These are phyloP conservation scores for Diorhabda sublineata DNA, from an alignment of 1,140 invertebrate genomes.

Conservation along the genomic window DNA sequence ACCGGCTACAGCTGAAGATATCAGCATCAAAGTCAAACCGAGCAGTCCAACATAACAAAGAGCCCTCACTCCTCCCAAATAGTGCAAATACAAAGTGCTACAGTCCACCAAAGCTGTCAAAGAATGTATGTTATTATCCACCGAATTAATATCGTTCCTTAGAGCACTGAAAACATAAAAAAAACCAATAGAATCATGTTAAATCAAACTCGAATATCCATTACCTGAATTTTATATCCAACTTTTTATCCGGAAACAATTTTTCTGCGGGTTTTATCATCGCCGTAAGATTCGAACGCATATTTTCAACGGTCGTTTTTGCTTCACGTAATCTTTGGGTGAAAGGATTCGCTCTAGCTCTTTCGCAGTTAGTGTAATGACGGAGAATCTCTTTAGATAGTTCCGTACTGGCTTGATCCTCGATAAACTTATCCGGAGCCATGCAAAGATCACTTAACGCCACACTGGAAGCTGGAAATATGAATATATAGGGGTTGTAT, in stretches of 20 bases:
- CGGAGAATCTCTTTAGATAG: conserved; percentile 60
- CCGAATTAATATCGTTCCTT: conserved; percentile 64
- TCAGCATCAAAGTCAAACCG: conserved; percentile 77
- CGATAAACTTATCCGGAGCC: conserved; percentile 57
- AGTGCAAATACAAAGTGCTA: conserved; percentile 72
- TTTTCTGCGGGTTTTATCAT: conserved; percentile 58
- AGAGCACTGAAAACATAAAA: conserved; percentile 53
- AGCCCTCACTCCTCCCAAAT: conserved; percentile 68
- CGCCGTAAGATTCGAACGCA: conserved; percentile 57
- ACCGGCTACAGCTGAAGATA: conserved; percentile 78
- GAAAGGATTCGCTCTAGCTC: conserved; percentile 71
- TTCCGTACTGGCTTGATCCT: conserved; percentile 45
- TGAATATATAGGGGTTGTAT: not conserved
- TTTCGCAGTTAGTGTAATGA: conserved; percentile 81
- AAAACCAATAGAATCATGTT: not conserved
- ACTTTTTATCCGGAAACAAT: conserved; percentile 52
- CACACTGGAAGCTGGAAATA: conserved; percentile 65
- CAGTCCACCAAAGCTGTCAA: conserved; percentile 74
- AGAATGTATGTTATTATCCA: conserved; percentile 56
- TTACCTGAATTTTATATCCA: conserved; percentile 15
- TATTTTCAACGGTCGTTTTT: conserved; percentile 66
- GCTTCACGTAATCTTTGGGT: conserved; percentile 70
- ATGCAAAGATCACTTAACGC: conserved; percentile 75
- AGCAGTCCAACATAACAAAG: conserved; percentile 77
- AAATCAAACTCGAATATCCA: not conserved